Conservation (phyloP, 2,113 vertebrate species). For the Aspidoscelis tigris region DNA sequence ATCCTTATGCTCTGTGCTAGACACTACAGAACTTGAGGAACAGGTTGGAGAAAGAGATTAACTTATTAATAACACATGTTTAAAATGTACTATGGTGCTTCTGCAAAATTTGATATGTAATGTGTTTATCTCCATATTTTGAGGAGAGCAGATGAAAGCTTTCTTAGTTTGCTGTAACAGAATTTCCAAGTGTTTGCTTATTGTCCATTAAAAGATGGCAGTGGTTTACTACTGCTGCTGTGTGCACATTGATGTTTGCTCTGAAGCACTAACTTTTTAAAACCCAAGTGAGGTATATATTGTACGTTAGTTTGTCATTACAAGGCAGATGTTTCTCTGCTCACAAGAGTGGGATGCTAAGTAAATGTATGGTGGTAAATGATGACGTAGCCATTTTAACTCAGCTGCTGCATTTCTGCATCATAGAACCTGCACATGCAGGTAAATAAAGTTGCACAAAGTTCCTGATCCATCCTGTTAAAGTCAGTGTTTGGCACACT, state of each 20-base stretch:
- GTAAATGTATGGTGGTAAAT: constrained; percentile 64
- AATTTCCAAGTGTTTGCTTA: constrained; percentile 57
- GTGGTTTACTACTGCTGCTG: constrained; percentile 55
- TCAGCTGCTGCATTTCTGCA: background rate
- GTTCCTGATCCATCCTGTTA: background rate
- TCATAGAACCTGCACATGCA: background rate
- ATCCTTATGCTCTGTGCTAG: constrained; percentile 50
- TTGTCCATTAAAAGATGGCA: constrained; percentile 42
- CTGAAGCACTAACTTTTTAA: constrained; percentile 50
- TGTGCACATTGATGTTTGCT: constrained; percentile 56
- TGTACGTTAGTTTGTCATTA: constrained; percentile 61
- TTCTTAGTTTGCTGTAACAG: constrained; percentile 54
- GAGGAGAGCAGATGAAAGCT: constrained; percentile 57
- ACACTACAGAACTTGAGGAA: constrained; percentile 14
- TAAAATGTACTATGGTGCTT: constrained; percentile 70
- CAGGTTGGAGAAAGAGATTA: constrained; percentile 35
- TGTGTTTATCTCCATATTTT: constrained; percentile 55
- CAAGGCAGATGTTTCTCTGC: constrained; percentile 60
- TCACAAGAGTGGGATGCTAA: constrained; percentile 58
- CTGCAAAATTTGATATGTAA: constrained; percentile 56
- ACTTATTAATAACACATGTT: constrained; percentile 65
- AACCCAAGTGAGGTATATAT: constrained; percentile 52
- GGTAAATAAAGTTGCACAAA: background rate
- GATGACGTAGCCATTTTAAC: constrained; percentile 16
- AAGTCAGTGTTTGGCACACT: too few species aligned